phyloP scores from a whole-genome alignment of 2,113 vertebrate genomes.

The Cairina moschata region DNA sequence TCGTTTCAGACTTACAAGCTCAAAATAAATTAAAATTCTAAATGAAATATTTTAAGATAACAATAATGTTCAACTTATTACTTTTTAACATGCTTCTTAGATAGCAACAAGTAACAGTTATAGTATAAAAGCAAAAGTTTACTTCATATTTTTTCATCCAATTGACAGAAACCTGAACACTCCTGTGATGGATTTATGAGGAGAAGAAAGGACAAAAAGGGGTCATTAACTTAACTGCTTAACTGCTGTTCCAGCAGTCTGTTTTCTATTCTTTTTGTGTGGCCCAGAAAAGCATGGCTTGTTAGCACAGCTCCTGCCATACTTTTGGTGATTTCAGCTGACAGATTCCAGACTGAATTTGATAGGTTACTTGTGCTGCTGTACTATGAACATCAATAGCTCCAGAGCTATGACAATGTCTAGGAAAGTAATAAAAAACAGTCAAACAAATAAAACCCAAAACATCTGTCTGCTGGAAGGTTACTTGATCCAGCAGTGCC shows the following conservation, averaged over 20 bases:
- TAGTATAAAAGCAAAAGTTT: not conserved
- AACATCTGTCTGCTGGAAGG: not conserved
- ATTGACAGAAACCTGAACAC: not conserved
- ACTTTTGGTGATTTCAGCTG: not conserved
- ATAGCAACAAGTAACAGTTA: not conserved
- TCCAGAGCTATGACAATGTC: not conserved
- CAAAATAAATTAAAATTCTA: not conserved
- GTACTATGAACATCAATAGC: not conserved
- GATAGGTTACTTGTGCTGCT: not conserved
- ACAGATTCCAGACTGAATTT: not conserved
- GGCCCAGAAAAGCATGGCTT: not conserved
- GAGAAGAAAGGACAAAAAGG: not conserved
- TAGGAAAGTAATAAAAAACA: not conserved
- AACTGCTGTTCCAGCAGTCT: not conserved
- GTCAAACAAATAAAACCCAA: no score
- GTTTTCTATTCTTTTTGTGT: not conserved
- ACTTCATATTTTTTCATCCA: fast-evolving
- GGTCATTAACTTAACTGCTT: not conserved
- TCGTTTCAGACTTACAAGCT: not conserved
- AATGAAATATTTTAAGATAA: not conserved
- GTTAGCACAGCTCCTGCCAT: not conserved
- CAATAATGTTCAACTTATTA: not conserved
- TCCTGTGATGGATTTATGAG: not conserved
- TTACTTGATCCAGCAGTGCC: not conserved
- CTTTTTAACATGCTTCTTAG: not conserved